Conservation (phyloP, 2,113 vertebrate genomes). For the Cnemophilus loriae region DNA sequence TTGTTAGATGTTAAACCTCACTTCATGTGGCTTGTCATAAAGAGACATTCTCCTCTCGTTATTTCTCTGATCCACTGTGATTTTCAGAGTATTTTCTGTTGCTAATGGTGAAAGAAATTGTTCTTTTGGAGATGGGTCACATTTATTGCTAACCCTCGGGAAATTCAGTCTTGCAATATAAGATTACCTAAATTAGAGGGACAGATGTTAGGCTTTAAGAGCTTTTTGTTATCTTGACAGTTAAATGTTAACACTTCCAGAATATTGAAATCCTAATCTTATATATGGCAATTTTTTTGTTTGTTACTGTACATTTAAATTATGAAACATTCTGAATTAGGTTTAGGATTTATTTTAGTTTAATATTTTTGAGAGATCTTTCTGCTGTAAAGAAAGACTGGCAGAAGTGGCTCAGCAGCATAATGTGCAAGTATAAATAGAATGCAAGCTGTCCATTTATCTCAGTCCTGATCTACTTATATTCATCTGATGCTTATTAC, state of each 20-base stretch:
- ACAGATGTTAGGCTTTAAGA: background rate
- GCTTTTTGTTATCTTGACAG: background rate
- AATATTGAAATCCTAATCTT: background rate
- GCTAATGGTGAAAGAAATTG: background rate
- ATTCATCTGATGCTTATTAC: constrained; percentile 44
- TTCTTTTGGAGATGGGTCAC: background rate
- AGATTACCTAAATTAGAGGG: background rate
- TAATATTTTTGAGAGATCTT: background rate
- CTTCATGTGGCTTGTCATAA: background rate
- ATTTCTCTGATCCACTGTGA: background rate
- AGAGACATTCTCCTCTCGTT: background rate
- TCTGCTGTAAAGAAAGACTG: background rate
- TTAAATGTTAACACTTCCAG: background rate
- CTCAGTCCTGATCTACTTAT: constrained; percentile 36
- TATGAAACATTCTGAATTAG: background rate
- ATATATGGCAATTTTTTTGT: background rate
- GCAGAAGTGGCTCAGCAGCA: background rate
- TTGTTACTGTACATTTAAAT: background rate
- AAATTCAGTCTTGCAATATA: background rate
- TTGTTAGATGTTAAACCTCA: background rate
- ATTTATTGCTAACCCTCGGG: background rate
- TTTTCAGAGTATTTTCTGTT: background rate
- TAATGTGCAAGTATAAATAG: constrained; percentile 50
- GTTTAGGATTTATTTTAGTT: background rate
- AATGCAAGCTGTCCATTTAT: constrained; percentile 43